Conservation (phyloP, 2,113 vertebrate species). For the Phrynosoma platyrhinos region DNA sequence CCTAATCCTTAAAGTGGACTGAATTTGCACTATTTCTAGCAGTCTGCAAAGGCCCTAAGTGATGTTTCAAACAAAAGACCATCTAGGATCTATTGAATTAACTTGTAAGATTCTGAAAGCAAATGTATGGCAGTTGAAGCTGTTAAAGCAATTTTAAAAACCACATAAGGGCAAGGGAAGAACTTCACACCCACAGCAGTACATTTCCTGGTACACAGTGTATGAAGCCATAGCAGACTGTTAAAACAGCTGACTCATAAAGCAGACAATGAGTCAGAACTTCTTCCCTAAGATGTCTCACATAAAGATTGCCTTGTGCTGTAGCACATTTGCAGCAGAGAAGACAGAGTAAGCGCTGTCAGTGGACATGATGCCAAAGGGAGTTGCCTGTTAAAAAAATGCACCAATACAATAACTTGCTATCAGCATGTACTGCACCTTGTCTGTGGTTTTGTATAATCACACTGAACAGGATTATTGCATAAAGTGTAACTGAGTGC, state of each 20-base stretch:
- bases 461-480: background rate
- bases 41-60: too few relatives aligned
- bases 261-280: background rate
- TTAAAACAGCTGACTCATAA: conserved; percentile 30
- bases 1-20: too few relatives aligned
- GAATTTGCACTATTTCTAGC: too few relatives aligned
- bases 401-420: background rate
- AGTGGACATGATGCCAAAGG: background rate
- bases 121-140: background rate
- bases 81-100: background rate
- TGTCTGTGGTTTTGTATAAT: background rate
- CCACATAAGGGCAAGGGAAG: background rate
- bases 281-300: background rate
- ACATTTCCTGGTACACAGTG: conserved; percentile 8
- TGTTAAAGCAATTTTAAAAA: background rate
- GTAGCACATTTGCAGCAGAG: rapidly evolving
- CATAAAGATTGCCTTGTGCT: background rate
- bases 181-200: background rate
- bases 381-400: background rate
- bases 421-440: background rate
- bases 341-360: background rate
- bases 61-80: background rate
- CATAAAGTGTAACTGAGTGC: background rate
- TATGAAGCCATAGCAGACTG: background rate
- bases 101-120: background rate